Conservation (phyloP, 2,113 vertebrate species). For the Grantiella picta region DNA sequence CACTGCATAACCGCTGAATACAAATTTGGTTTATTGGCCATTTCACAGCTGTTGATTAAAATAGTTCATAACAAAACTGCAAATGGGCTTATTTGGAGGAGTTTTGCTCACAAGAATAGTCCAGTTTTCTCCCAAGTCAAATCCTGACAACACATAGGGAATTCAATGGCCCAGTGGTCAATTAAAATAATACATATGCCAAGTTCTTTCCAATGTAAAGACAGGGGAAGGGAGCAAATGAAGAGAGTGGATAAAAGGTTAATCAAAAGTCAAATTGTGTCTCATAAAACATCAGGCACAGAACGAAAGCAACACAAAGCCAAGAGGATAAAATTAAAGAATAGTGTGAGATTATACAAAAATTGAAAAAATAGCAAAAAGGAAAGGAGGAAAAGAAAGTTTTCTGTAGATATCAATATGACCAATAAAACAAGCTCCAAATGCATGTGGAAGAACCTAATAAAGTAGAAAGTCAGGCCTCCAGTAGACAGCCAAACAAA, state of each 20-base stretch:
- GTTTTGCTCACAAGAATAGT: background rate
- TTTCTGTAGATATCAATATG: background rate
- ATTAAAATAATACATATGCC: slow-evolving; percentile 12
- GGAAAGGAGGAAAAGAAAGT: background rate
- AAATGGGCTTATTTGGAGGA: slow-evolving; percentile 32
- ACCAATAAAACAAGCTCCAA: background rate
- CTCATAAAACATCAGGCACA: background rate
- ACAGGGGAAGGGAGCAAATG: background rate
- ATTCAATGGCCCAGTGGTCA: background rate
- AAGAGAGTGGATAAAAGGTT: slow-evolving; percentile 18
- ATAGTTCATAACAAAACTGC: slow-evolving; percentile 35
- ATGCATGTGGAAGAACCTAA: background rate
- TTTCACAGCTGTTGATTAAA: slow-evolving; percentile 60
- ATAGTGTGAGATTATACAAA: background rate
- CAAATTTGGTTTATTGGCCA: slow-evolving; percentile 44
- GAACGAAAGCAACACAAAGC: background rate
- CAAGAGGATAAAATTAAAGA: background rate
- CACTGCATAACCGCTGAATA: background rate
- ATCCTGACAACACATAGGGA: background rate
- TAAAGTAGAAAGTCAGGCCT: slow-evolving; percentile 34
- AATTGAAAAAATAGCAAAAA: background rate
- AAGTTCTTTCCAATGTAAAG: background rate
- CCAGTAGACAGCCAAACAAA: slow-evolving; percentile 54
- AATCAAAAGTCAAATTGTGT: slow-evolving; percentile 39
- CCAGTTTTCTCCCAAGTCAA: background rate